Evolutionary conservation across 2,797 vertebrate species (phyloP), one percentile per base, ranked within the genome.

Genomic region (Melanotaenia maccullochi): DNA sequence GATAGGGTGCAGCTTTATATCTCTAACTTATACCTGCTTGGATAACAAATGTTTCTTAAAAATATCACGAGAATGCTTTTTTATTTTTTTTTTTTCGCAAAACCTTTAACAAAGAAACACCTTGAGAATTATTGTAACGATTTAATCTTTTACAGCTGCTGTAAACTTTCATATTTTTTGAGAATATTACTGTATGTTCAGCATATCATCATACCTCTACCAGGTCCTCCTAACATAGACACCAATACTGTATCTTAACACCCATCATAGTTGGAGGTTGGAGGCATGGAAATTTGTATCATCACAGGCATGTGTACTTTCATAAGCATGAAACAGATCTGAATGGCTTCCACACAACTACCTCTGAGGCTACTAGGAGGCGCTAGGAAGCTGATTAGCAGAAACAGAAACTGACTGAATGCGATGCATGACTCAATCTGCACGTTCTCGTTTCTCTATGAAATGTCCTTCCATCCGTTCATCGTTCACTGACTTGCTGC

Each of bases 371-470:
- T 91, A 87, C 85, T 87, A 84, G 84, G 84, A 84, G 88, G 89
- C 88, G 70, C 89, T 90, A 92, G 88, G 71, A 85, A 90, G 51
- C 62, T n/a, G 51, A 85, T 81, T 83, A 91, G 73, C 82, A 87
- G 83, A 88, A 87, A 78, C 73, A 64, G 68, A 86, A 81, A 82
- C 83, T 78, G 87, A 90, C 87, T 83, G 85, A 92, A 92, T 91
- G 83, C 89, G 86, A 89, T 90, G 93, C 93, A 94, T 93, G 93
- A 85, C 86, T 87, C 81, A 82, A 89, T 90, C 77, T 92, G 93
- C 93, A 94, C 86, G 93, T 86, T 86, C 81, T 84, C 67, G 84
- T 77, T 82, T 87, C 58, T 75, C 59, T 78, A 75, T 79, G 69
- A 56, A 71, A 78, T 28, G 33, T 79, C 74, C 65, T 6, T 65